Percentiles rank a stretch among this genome's conserved stretches.
Evolutionary conservation across 2,797 vertebrate genomes (phyloP).

Genomic region (Siniperca obscura): DNA sequence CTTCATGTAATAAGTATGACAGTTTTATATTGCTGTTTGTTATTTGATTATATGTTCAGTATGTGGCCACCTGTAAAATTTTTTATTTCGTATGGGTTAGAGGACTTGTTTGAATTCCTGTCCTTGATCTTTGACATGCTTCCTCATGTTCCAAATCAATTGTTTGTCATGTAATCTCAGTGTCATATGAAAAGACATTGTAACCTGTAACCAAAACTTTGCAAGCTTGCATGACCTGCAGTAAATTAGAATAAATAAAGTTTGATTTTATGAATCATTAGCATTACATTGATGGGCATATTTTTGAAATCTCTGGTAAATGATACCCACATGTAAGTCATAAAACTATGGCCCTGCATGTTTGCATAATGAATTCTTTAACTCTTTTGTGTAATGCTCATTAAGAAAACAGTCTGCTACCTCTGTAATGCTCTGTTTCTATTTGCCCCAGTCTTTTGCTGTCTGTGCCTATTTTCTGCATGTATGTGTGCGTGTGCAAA

Average conservation of each 20-base stretch:
- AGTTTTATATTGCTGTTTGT: not conserved
- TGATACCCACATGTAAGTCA: not conserved
- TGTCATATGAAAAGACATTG: not conserved
- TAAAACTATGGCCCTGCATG: too few relatives aligned
- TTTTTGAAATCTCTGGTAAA: not conserved
- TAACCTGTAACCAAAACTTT: too few relatives aligned
- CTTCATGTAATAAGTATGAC: not conserved
- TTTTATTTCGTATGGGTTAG: too few relatives aligned
- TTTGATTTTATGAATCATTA: not conserved
- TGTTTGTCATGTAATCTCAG: not conserved
- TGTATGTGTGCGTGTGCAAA: not conserved
- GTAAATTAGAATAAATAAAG: not conserved
- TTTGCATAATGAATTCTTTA: not conserved
- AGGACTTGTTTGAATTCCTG: not conserved
- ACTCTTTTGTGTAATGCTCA: not conserved
- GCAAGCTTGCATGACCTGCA: not conserved
- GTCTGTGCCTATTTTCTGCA: not conserved
- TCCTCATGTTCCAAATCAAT: not conserved
- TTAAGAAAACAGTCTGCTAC: not conserved
- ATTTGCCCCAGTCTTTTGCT: not conserved
- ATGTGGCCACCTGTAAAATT: not conserved
- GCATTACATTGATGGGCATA: not conserved
- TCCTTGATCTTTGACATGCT: too few relatives aligned
- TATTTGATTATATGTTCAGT: not conserved
- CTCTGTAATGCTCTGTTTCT: not conserved